A percentile compares a stretch with the other conserved stretches of the same genome.
These are phyloP conservation scores for Blastomussa wellsi DNA, from an alignment of 92 coral and sea anemone genomes.

Conservation along the genomic window DNA sequence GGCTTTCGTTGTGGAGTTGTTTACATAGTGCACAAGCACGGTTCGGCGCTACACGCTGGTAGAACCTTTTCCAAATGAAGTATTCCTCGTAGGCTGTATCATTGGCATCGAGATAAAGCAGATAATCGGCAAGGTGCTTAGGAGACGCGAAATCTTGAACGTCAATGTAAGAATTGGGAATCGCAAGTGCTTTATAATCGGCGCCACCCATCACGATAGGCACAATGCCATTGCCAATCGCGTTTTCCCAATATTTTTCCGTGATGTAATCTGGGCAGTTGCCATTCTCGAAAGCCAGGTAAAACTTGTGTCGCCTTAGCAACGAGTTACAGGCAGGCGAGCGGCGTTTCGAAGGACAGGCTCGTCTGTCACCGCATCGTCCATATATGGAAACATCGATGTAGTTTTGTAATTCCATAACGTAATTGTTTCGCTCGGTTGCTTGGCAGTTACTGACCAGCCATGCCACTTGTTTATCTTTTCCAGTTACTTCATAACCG, in stretches of 20 bases:
- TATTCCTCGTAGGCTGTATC: conserved; percentile 72
- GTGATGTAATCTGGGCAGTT: conserved; percentile 70
- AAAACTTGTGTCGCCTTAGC: conserved; percentile 62
- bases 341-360: conserved; percentile 66
- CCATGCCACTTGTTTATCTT: conserved; percentile 75
- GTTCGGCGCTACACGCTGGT: conserved; percentile 47
- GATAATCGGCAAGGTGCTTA: conserved; percentile 54
- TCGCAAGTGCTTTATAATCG: conserved; percentile 47
- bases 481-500: conserved; percentile 31
- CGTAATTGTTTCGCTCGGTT: conserved; percentile 59
- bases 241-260: conserved; percentile 66
- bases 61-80: conserved; percentile 58
- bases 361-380: conserved; percentile 33
- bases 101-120: conserved; percentile 60
- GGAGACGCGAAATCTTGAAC: conserved; percentile 67
- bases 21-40: conserved; percentile 76
- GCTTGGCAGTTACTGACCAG: conserved; percentile 76
- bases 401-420: conserved; percentile 35
- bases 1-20: conserved; percentile 60
- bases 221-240: conserved; percentile 62
- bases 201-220: conserved; percentile 69
- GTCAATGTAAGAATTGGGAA: conserved; percentile 75
- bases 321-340: conserved; percentile 26
- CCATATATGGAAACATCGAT: conserved; percentile 69
- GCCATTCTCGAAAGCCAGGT: conserved; percentile 65